Percentiles rank a stretch among this genome's conserved stretches.
phyloP scores from a whole-genome alignment of 2,797 vertebrate species.

The Falco concolor region DNA sequence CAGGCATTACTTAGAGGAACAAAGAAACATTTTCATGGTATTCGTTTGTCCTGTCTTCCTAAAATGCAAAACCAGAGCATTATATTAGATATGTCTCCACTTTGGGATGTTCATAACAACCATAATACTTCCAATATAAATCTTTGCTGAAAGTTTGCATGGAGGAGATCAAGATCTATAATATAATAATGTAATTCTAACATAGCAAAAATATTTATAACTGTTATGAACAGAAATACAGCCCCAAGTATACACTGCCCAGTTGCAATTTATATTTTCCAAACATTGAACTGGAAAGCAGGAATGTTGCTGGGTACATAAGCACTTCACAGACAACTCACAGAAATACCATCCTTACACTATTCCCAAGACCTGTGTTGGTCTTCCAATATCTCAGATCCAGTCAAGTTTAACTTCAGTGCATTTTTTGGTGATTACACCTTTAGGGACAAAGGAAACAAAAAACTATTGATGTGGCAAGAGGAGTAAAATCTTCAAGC shows the following conservation, averaged over 20 bases:
- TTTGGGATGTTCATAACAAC: neutral
- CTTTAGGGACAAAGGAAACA: neutral
- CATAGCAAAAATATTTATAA: neutral
- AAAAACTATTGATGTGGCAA: neutral
- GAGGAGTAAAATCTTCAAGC: neutral
- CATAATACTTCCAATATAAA: neutral
- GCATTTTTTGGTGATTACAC: neutral
- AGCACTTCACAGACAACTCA: neutral
- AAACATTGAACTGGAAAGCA: neutral
- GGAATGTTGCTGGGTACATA: neutral
- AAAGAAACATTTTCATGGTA: neutral
- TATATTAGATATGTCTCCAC: neutral
- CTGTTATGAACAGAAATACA: neutral
- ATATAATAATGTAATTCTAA: neutral
- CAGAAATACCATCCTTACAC: neutral
- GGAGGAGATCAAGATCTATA: neutral
- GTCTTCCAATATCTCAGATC: neutral
- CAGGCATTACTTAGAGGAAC: neutral
- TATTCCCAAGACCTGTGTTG: neutral
- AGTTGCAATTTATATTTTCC: neutral
- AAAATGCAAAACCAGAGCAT: neutral
- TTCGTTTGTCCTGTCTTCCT: neutral
- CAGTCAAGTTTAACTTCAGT: neutral
- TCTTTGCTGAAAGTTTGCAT: neutral
- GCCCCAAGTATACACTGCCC: neutral